These are phyloP conservation scores for Aphidius ervi DNA, from an alignment of 1,140 invertebrate genomes.

Conservation along the genomic window DNA sequence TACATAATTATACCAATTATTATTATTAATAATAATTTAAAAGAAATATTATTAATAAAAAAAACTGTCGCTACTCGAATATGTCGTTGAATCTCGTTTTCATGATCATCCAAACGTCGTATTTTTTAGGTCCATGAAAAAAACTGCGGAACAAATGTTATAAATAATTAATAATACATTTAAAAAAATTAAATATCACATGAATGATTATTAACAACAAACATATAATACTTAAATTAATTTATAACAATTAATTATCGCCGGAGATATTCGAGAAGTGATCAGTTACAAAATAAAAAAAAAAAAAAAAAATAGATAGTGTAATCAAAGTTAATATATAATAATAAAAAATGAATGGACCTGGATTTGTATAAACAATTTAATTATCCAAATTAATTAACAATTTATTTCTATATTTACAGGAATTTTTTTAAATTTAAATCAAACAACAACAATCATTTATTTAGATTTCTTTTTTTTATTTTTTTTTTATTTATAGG, in stretches of 20 bases:
- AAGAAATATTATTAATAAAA: slow-evolving; percentile 2
- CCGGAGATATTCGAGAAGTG: too few relatives aligned
- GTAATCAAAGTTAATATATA: slow-evolving; percentile 47
- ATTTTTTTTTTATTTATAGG: slow-evolving; percentile 13
- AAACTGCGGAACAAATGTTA: background rate
- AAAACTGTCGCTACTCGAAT: slow-evolving; percentile 33
- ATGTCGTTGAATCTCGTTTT: slow-evolving; percentile 22
- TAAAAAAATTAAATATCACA: slow-evolving; percentile 35
- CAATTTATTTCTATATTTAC: slow-evolving; percentile 4
- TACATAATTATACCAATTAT: slow-evolving; percentile 26
- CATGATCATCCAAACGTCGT: background rate
- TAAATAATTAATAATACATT: slow-evolving; percentile 5
- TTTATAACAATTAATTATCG: too few relatives aligned
- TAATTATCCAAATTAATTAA: slow-evolving; percentile 10
- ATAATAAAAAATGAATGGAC: slow-evolving; percentile 47
- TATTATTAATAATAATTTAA: slow-evolving; percentile 18
- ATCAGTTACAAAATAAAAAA: slow-evolving; percentile 15
- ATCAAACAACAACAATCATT: background rate
- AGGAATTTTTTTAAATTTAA: slow-evolving; percentile 13
- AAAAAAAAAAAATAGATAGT: slow-evolving; percentile 42
- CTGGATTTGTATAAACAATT: slow-evolving; percentile 27
- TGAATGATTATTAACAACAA: slow-evolving; percentile 31
- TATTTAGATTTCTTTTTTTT: background rate
- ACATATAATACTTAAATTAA: too few relatives aligned
- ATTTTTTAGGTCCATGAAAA: background rate